Base-by-base conservation (phyloP, 92 coral and sea anemone species). In the Porites divaricata region DNA sequence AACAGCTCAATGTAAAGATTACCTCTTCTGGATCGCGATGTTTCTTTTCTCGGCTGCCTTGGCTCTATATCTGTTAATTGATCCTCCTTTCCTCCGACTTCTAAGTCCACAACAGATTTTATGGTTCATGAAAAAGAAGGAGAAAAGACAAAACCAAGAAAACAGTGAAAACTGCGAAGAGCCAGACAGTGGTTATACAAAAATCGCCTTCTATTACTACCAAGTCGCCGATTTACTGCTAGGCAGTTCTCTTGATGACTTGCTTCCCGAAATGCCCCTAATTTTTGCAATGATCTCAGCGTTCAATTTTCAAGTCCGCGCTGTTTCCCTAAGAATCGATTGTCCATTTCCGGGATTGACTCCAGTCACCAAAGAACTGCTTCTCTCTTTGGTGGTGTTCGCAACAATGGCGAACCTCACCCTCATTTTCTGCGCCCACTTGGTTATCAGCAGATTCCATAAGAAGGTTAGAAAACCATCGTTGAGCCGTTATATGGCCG, bases 311-410 rank as follows among this genome's bases (percentile, higher is more conserved):
- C 19, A 78, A 23, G 77, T 79, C 7, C 70, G 61, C 7, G 58
- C 49, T 16, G 22, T 63, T 57, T 67, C 52, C 63, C 57, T 63
- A 77, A 78, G 79, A 35, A 63, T 88, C 15, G 91, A 76, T 20
- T 83, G 92, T 75, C 93, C 95, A 41, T 86, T 92, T 78, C 83
- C 87, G 10, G 95, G 95, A 20, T 35, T 92, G 28, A 86, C 92
- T 6, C 93, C 91, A 24, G 93, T 89, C 41, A 86, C 89, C 8
- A 92, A 89, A 67, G 86, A 89, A 78, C 67, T 92, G 21, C 74
- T 89, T 63, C 85, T 79, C 35, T 86, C 88, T 8, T 15, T 83
- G 9, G 72, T 74, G 25, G 95, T 92, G 24, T 78, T 92, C 57
- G 83, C 78, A 3, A 77, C 83, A 49, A 89, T 92, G 88, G 76